Conservation (phyloP, 2,888 invertebrate genomes). For the Therioaphis trifolii region DNA sequence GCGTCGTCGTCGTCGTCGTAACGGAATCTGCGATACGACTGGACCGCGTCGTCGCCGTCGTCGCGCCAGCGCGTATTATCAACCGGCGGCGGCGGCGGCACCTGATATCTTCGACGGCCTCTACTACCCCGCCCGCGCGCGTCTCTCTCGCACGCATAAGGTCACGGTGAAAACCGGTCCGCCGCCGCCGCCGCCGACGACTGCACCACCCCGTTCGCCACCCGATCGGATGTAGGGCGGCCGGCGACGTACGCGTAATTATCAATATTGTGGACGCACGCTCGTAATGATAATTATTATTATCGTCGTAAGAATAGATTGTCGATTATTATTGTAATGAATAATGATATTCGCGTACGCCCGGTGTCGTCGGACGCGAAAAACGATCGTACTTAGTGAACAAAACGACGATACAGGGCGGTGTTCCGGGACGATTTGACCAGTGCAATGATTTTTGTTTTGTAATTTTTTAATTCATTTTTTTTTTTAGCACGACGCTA, state of each 20-base stretch:
- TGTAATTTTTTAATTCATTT: too few species aligned
- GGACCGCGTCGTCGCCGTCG: too few species aligned
- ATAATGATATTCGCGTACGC: too few species aligned
- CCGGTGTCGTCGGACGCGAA: too few species aligned
- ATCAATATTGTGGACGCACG: neutral
- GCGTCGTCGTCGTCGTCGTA: conserved; percentile 53
- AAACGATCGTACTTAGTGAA: too few species aligned
- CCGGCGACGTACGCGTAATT: neutral
- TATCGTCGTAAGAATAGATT: neutral
- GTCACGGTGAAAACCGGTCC: conserved; percentile 59
- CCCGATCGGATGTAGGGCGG: conserved; percentile 37
- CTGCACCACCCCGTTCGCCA: too few species aligned
- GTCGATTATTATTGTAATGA: too few species aligned
- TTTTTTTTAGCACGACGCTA: too few species aligned
- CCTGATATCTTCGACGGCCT: conserved; percentile 49
- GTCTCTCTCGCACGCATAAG: conserved; percentile 48
- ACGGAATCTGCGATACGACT: conserved; percentile 57
- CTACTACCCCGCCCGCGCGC: conserved; percentile 41
- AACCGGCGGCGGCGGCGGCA: conserved; percentile 24
- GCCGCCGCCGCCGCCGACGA: conserved; percentile 17
- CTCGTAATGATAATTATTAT: neutral
- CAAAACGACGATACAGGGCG: too few species aligned
- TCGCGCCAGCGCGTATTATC: conserved; percentile 44
- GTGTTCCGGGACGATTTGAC: too few species aligned
- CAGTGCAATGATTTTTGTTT: too few species aligned